These are phyloP conservation scores for Dicroscelio sp. DNA, from an alignment of 2,888 invertebrate species.

Conservation along the genomic window DNA sequence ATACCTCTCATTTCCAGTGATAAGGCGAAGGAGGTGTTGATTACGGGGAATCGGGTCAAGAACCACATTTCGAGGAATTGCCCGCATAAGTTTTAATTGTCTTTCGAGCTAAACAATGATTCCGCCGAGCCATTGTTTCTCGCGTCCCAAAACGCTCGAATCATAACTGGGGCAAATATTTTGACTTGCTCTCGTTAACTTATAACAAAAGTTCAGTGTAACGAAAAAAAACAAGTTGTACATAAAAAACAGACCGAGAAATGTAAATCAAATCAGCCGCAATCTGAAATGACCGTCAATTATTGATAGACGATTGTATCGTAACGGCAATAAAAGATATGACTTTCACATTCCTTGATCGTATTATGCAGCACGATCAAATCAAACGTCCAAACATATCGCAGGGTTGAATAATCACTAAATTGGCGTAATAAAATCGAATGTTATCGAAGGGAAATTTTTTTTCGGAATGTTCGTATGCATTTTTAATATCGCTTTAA, in stretches of 20 bases:
- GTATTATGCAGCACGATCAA: conserved; percentile 39
- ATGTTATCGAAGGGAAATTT: too few relatives aligned
- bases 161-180: conserved; percentile 54
- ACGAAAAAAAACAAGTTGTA: too few relatives aligned
- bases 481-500: too few relatives aligned
- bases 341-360: conserved; percentile 49
- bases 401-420: conserved; percentile 42
- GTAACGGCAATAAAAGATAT: conserved; percentile 45
- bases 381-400: conserved; percentile 45
- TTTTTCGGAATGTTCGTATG: too few relatives aligned
- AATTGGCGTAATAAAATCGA: conserved; percentile 35
- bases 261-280: background rate
- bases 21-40: conserved; percentile 54
- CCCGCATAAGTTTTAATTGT: conserved; percentile 59
- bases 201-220: background rate
- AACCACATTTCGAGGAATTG: conserved; percentile 49
- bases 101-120: conserved; percentile 52
- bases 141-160: conserved; percentile 39
- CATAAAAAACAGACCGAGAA: background rate
- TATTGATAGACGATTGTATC: conserved; percentile 40
- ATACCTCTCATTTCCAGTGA: conserved; percentile 32
- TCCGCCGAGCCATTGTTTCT: conserved; percentile 29
- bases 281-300: conserved; percentile 23
- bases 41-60: conserved; percentile 56
- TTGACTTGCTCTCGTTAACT: conserved; percentile 27